A percentile compares a stretch with the other conserved stretches of the same genome.
Conservation (phyloP, 2,113 vertebrate genomes). For the Narcine bancroftii region DNA sequence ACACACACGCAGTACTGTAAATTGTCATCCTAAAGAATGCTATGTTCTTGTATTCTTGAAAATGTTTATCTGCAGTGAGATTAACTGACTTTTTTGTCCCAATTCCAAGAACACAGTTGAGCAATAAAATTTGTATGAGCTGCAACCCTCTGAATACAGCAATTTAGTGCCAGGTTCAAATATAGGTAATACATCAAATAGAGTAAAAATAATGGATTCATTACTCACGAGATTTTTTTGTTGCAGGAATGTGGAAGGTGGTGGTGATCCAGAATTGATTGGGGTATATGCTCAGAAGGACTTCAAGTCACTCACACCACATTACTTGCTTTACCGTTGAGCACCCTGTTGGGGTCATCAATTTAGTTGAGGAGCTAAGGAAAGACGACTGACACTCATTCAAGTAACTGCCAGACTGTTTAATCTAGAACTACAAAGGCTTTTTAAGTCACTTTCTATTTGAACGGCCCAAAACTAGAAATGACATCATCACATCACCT, state of each 20-base stretch:
- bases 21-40: neutral
- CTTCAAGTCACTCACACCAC: neutral
- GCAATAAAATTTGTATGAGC: neutral
- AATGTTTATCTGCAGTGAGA: neutral
- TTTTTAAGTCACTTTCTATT: too few species aligned
- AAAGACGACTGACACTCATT: too few species aligned
- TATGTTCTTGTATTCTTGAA: slow-evolving; percentile 5
- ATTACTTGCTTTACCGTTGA: neutral
- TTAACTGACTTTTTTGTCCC: neutral
- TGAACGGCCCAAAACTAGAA: too few species aligned
- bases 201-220: neutral
- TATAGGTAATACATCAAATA: neutral
- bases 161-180: neutral
- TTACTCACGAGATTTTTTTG: neutral
- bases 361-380: too few species aligned
- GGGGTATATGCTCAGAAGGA: neutral
- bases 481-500: too few species aligned
- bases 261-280: neutral
- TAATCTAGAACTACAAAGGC: too few species aligned
- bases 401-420: too few species aligned
- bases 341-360: too few species aligned
- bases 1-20: neutral
- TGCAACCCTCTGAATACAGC: neutral
- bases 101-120: neutral
- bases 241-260: neutral